phyloP scores from a whole-genome alignment of 2,888 invertebrate genomes.

The Polyommatus icarus region DNA sequence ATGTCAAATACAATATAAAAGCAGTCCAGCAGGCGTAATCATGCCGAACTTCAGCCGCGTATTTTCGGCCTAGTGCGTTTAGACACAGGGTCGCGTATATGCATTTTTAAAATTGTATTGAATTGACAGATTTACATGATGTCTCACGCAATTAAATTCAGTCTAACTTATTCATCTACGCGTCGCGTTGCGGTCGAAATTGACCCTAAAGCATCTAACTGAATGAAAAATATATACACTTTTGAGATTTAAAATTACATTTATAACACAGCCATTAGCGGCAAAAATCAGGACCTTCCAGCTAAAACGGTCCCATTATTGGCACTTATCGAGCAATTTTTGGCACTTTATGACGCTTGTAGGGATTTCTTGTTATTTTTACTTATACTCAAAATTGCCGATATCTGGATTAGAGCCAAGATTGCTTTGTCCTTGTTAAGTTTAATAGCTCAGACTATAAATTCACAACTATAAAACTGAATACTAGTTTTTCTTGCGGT shows the following conservation, averaged over 20 bases:
- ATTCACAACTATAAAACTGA: neutral
- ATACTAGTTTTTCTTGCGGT: neutral
- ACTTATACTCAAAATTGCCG: conserved; percentile 14
- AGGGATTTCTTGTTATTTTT: conserved; percentile 13
- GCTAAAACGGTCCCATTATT: neutral
- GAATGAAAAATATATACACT: neutral
- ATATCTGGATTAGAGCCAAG: neutral
- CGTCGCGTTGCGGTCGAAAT: too few relatives aligned
- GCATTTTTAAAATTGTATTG: too few relatives aligned
- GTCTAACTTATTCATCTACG: too few relatives aligned
- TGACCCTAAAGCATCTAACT: too few relatives aligned
- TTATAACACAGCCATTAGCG: neutral
- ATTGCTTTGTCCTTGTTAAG: neutral
- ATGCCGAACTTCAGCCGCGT: too few relatives aligned
- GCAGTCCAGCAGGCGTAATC: too few relatives aligned
- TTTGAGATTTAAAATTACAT: neutral
- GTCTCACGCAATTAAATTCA: too few relatives aligned
- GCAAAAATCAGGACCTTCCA: neutral
- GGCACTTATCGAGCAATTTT: neutral
- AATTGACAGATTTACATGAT: too few relatives aligned
- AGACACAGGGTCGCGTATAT: too few relatives aligned
- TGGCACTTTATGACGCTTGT: conserved; percentile 11
- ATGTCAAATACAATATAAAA: too few relatives aligned
- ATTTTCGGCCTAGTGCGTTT: too few relatives aligned
- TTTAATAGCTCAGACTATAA: neutral